Conservation (phyloP, 2,113 vertebrate species). For the Chaetura pelagica region DNA sequence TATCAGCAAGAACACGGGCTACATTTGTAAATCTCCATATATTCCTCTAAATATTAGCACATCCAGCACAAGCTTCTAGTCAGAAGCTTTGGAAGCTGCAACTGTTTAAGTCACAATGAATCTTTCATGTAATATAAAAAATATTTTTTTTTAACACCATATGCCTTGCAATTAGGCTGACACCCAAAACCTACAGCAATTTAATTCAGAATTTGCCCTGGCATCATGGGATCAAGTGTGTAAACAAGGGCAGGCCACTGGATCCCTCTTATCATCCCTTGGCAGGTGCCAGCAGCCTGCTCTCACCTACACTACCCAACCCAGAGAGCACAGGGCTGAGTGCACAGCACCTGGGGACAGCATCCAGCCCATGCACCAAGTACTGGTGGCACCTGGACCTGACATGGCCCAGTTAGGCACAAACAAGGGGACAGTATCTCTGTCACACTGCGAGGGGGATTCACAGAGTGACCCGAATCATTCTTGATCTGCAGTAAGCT, state of each 20-base stretch:
- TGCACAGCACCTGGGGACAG: background rate
- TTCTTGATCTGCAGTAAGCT: background rate
- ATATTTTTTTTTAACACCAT: background rate
- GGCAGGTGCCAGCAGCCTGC: background rate
- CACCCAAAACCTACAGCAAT: background rate
- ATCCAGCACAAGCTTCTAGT: background rate
- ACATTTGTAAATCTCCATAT: background rate
- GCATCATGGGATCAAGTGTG: background rate
- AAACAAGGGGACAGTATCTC: background rate
- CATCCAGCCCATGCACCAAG: background rate
- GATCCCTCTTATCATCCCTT: background rate
- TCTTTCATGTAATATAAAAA: background rate
- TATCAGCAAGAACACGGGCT: background rate
- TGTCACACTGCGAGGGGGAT: background rate
- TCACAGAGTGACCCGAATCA: background rate
- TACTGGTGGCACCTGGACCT: background rate
- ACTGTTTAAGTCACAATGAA: background rate
- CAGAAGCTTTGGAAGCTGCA: background rate
- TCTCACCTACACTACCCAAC: background rate
- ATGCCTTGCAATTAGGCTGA: background rate
- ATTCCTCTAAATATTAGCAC: background rate
- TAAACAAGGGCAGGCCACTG: background rate
- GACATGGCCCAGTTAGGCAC: accelerated
- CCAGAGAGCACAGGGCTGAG: background rate
- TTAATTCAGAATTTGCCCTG: background rate